Conservation (phyloP, 2,797 vertebrate genomes). For the Iguana delicatissima region DNA sequence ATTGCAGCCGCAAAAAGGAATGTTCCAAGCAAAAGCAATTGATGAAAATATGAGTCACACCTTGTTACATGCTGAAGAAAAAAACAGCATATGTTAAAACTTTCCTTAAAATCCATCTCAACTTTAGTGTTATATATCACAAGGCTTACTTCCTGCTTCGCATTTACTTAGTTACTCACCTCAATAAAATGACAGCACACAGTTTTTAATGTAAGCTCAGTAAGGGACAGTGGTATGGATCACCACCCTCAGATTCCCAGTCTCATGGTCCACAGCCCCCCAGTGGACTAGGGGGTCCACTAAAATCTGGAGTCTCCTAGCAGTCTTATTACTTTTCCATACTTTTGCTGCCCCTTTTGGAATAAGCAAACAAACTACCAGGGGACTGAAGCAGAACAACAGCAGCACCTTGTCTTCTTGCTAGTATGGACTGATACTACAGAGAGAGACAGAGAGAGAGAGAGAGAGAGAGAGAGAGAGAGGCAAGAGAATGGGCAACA, state of each 20-base stretch:
- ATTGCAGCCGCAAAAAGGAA: slow-evolving; percentile 37
- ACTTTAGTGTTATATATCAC: slow-evolving; percentile 47
- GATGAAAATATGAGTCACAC: slow-evolving; percentile 1
- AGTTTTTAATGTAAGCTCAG: slow-evolving; percentile 34
- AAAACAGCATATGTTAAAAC: slow-evolving; percentile 23
- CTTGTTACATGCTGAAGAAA: slow-evolving; percentile 33
- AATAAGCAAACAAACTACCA: neutral
- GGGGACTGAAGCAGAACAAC: neutral
- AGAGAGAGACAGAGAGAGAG: neutral
- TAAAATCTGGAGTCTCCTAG: neutral
- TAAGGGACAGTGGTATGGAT: neutral
- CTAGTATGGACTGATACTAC: neutral
- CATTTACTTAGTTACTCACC: slow-evolving; percentile 70
- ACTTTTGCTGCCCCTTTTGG: neutral
- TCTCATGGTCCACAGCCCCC: too few species aligned
- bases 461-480: neutral
- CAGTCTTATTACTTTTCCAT: neutral
- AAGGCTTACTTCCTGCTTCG: slow-evolving; percentile 47
- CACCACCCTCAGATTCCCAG: neutral
- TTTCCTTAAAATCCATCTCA: slow-evolving; percentile 14
- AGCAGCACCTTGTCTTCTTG: too few species aligned
- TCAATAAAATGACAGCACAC: slow-evolving; percentile 65
- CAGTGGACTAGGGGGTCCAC: neutral
- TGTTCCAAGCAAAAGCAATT: slow-evolving; percentile 15
- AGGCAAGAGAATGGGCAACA: too few species aligned